These are phyloP conservation scores for Urocolius indicus DNA, from an alignment of 2,113 vertebrate genomes.

Conservation along the genomic window DNA sequence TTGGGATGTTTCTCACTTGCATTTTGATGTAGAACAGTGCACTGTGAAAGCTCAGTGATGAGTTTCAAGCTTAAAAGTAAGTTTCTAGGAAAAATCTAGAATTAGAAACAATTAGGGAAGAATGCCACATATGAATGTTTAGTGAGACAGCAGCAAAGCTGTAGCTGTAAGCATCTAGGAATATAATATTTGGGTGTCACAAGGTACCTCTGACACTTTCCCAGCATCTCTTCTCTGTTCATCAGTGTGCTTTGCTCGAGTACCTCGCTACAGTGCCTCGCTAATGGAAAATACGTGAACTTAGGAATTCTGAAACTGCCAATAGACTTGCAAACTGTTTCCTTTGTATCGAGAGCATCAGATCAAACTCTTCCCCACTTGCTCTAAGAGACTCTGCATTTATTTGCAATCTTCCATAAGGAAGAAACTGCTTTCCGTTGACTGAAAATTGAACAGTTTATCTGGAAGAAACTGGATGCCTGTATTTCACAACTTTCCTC, in stretches of 20 bases:
- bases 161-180: not conserved
- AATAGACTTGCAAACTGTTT: not conserved
- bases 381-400: not conserved
- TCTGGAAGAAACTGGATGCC: not conserved
- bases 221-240: not conserved
- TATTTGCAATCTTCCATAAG: not conserved
- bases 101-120: not conserved
- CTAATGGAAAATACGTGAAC: not conserved
- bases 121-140: not conserved
- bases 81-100: slow-evolving; percentile 12
- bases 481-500: not conserved
- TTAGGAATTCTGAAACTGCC: not conserved
- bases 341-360: not conserved
- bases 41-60: not conserved
- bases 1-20: slow-evolving; percentile 13
- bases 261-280: not conserved
- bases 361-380: not conserved
- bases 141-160: not conserved
- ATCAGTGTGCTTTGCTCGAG: fast-evolving
- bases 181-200: not conserved
- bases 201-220: not conserved
- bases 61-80: not conserved
- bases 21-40: slow-evolving; percentile 6
- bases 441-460: not conserved
- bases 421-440: not conserved